Percentiles rank a stretch among this genome's conserved stretches.
These are phyloP conservation scores for Galeruca laticollis DNA, from an alignment of 2,888 invertebrate genomes.

Conservation along the genomic window DNA sequence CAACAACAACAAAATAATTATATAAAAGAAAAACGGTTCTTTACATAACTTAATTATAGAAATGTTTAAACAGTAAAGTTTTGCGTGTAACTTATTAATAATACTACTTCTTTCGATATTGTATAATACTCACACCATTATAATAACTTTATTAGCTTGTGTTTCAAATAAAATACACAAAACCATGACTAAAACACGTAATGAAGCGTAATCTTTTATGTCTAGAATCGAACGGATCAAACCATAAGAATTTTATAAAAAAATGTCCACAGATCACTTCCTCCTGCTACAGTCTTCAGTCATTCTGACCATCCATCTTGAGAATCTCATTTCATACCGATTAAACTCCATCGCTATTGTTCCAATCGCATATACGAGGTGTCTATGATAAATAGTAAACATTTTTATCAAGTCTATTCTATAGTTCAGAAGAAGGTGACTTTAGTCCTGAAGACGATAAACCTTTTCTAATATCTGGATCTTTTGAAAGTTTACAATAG, in stretches of 20 bases:
- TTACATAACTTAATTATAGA: neutral
- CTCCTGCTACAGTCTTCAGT: slow-evolving; percentile 51
- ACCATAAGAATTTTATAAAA: slow-evolving; percentile 26
- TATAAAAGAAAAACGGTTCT: neutral
- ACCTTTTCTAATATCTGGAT: too few relatives aligned
- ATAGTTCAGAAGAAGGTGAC: too few relatives aligned
- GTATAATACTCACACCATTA: too few relatives aligned
- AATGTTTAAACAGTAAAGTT: neutral
- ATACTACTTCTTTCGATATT: too few relatives aligned
- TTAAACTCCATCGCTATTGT: slow-evolving; percentile 38
- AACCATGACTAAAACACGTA: slow-evolving; percentile 27
- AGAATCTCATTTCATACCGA: slow-evolving; percentile 48
- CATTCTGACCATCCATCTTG: slow-evolving; percentile 50
- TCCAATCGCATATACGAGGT: slow-evolving; percentile 22
- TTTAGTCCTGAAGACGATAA: too few relatives aligned
- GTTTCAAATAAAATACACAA: slow-evolving; percentile 3
- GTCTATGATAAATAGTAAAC: neutral
- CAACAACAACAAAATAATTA: too few relatives aligned
- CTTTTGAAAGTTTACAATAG: too few relatives aligned
- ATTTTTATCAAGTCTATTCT: neutral
- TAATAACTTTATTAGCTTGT: too few relatives aligned
- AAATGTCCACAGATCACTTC: slow-evolving; percentile 51
- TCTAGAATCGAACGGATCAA: slow-evolving; percentile 17
- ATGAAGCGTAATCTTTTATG: slow-evolving; percentile 27
- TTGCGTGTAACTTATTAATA: too few relatives aligned